These are phyloP conservation scores for Lacanobia oleracea DNA, from an alignment of 2,888 invertebrate genomes.

Conservation along the genomic window DNA sequence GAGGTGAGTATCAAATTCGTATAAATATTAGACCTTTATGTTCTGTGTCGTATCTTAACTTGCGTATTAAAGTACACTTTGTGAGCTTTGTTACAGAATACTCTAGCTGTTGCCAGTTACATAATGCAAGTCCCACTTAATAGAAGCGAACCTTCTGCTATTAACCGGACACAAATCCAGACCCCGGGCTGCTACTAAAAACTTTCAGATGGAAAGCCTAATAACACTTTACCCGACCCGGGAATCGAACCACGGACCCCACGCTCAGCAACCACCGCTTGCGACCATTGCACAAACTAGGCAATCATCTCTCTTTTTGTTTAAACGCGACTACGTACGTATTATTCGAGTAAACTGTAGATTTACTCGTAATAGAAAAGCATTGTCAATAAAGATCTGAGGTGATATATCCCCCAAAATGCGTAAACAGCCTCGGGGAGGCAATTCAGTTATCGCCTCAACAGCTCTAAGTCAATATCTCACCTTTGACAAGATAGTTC, in stretches of 20 bases:
- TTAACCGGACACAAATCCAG: not conserved
- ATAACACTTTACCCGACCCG: not conserved
- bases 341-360: not conserved
- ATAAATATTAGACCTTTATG: too few species aligned
- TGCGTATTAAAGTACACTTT: too few species aligned
- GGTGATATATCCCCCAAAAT: not conserved
- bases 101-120: too few species aligned
- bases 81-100: too few species aligned
- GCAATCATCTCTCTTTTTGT: not conserved
- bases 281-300: not conserved
- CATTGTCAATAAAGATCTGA: slow-evolving; percentile 3
- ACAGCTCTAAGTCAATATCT: slow-evolving; percentile 13
- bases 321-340: too few species aligned
- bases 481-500: slow-evolving; percentile 21
- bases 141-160: not conserved
- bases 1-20: too few species aligned
- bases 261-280: not conserved
- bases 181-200: too few species aligned
- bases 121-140: too few species aligned
- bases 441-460: slow-evolving; percentile 28
- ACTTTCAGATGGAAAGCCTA: not conserved
- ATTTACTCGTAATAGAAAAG: not conserved
- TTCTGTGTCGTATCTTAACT: too few species aligned
- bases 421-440: not conserved
- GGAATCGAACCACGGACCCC: not conserved